Evolutionary conservation across 1,140 invertebrate species (phyloP).

Genomic region (Cephus cinctus): DNA sequence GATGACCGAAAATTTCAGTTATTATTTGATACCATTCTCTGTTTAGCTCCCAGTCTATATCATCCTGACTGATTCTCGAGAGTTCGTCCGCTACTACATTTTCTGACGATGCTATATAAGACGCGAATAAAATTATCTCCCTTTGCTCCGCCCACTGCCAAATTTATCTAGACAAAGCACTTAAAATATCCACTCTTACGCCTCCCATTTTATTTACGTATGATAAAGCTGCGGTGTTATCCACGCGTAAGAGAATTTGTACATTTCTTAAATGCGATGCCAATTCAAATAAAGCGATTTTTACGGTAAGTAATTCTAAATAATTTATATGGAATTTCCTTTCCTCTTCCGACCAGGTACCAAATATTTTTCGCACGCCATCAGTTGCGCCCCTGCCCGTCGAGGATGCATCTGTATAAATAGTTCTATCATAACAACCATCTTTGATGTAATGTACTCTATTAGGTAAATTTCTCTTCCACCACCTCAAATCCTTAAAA

Average conservation of each 20-base stretch:
- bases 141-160: neutral
- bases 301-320: neutral
- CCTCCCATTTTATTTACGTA: slow-evolving; percentile 8
- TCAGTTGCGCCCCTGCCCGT: slow-evolving; percentile 23
- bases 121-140: neutral
- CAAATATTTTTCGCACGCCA: neutral
- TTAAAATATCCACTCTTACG: neutral
- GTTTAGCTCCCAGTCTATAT: slow-evolving; percentile 3
- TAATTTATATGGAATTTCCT: too few relatives aligned
- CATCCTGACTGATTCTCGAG: neutral
- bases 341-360: neutral
- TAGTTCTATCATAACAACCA: slow-evolving; percentile 9
- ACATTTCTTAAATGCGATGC: neutral
- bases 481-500: slow-evolving; percentile 22
- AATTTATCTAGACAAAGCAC: too few relatives aligned
- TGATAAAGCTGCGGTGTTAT: slow-evolving; percentile 10
- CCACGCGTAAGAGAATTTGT: neutral
- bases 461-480: slow-evolving; percentile 16
- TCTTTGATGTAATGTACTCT: slow-evolving; percentile 8
- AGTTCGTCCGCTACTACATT: slow-evolving; percentile 1
- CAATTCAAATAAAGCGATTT: neutral
- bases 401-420: slow-evolving; percentile 27
- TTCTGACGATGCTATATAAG: slow-evolving; percentile 4
- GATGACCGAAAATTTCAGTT: neutral
- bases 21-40: neutral